Evolutionary conservation across 2,113 vertebrate genomes (phyloP).

Genomic region (Tenebrosternarchus preto): DNA sequence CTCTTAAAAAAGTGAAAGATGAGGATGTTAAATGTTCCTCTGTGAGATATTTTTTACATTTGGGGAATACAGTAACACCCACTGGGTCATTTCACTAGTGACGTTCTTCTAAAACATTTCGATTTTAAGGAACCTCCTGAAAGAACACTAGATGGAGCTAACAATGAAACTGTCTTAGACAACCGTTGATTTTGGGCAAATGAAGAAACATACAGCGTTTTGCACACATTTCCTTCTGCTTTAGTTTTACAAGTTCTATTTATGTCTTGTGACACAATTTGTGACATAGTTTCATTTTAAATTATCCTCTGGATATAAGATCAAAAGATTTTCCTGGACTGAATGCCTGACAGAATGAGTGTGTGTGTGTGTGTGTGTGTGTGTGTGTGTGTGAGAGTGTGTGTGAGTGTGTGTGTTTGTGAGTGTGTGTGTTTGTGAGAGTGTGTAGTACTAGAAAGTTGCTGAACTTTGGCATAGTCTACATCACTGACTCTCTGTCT

Average conservation of each 20-base stretch:
- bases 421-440: slow-evolving; percentile 49
- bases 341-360: not conserved
- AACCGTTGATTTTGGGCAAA: not conserved
- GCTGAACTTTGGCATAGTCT: slow-evolving; percentile 22
- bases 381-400: slow-evolving; percentile 35
- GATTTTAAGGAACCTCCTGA: not conserved
- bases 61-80: too few species aligned
- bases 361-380: slow-evolving; percentile 54
- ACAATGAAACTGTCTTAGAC: not conserved
- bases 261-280: slow-evolving; percentile 26
- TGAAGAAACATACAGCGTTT: slow-evolving; percentile 1
- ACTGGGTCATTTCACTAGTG: too few species aligned
- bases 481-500: slow-evolving; percentile 37
- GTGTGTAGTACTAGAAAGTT: not conserved
- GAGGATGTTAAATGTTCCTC: too few species aligned
- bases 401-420: slow-evolving; percentile 43
- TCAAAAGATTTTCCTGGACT: slow-evolving; percentile 37
- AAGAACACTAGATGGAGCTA: slow-evolving; percentile 49
- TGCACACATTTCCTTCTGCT: slow-evolving; percentile 32
- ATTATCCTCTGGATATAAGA: slow-evolving; percentile 35
- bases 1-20: too few species aligned
- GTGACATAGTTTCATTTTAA: slow-evolving; percentile 17
- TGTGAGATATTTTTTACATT: too few species aligned
- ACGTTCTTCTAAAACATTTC: too few species aligned
- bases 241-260: slow-evolving; percentile 32